Evolutionary conservation across 2,113 vertebrate genomes (phyloP).

Genomic region (Coracopsis vasa): DNA sequence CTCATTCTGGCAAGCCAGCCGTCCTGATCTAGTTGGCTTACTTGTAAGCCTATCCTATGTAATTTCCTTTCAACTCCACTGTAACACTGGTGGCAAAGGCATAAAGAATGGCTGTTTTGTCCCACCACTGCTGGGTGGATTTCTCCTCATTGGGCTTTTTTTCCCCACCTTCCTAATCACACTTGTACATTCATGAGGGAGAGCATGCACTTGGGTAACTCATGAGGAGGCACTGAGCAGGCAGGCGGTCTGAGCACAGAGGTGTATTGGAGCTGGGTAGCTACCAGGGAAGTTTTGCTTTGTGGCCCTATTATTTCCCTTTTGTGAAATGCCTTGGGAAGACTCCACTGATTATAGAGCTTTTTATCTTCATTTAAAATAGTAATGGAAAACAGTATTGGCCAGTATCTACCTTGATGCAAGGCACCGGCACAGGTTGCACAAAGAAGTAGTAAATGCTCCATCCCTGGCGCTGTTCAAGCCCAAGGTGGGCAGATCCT

Average conservation of each 20-base stretch:
- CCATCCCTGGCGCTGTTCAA: background rate
- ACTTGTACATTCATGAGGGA: background rate
- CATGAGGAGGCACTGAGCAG: background rate
- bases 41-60: background rate
- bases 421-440: background rate
- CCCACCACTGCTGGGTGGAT: background rate
- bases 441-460: background rate
- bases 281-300: background rate
- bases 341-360: background rate
- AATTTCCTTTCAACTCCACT: background rate
- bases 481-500: background rate
- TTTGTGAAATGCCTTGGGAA: background rate
- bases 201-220: rapidly evolving
- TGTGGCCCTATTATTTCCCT: background rate
- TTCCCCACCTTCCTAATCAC: background rate
- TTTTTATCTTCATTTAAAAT: background rate
- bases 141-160: background rate
- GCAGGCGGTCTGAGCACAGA: rapidly evolving
- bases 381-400: background rate
- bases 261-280: rapidly evolving
- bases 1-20: background rate
- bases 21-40: background rate
- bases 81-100: background rate
- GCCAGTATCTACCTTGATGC: background rate
- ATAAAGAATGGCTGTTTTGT: background rate